Evolutionary conservation across 1,140 invertebrate genomes (phyloP).

Genomic region (Amphibalanus amphitrite): DNA sequence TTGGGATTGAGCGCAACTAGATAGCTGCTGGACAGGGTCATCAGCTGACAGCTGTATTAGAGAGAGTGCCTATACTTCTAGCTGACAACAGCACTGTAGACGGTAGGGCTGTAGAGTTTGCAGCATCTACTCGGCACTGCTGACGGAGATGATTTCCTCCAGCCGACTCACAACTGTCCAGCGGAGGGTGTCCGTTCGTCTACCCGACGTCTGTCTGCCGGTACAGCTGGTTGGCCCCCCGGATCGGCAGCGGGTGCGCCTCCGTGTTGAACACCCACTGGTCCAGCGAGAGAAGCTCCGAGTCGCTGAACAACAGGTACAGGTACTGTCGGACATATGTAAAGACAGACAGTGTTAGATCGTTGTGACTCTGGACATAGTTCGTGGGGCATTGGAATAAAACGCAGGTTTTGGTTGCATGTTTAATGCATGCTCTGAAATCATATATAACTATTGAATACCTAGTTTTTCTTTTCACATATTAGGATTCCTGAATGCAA

Average conservation of each 20-base stretch:
- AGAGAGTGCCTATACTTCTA: too few relatives aligned
- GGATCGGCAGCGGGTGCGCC: slow-evolving; percentile 83
- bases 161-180: too few relatives aligned
- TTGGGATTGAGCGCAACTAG: too few relatives aligned
- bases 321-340: slow-evolving; percentile 51
- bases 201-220: slow-evolving; percentile 20
- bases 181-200: too few relatives aligned
- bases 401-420: neutral
- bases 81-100: too few relatives aligned
- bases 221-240: slow-evolving; percentile 54
- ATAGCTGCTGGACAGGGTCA: too few relatives aligned
- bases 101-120: too few relatives aligned
- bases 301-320: slow-evolving; percentile 91
- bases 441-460: neutral
- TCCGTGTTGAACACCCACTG: slow-evolving; percentile 98
- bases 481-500: neutral
- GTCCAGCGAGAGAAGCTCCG: slow-evolving; percentile 74
- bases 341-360: neutral
- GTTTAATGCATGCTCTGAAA: neutral
- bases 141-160: too few relatives aligned
- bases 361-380: neutral
- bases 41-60: too few relatives aligned
- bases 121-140: too few relatives aligned
- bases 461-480: neutral
- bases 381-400: too few relatives aligned